phyloP scores from a whole-genome alignment of 1,140 invertebrate genomes.

The Drosophila nasuta region DNA sequence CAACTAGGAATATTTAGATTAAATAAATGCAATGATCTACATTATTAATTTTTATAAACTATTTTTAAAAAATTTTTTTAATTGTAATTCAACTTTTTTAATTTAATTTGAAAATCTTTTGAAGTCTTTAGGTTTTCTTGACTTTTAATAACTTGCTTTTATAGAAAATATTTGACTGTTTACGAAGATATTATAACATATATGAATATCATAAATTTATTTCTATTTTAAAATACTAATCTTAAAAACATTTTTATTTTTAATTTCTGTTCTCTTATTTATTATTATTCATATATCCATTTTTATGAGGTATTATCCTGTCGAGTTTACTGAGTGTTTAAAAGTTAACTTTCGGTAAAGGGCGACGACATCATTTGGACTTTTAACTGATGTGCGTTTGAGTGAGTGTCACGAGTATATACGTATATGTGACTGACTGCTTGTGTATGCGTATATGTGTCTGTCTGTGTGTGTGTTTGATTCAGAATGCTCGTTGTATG shows the following conservation, averaged over 20 bases:
- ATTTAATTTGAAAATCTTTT: too few relatives aligned
- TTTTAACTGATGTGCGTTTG: constrained; percentile 33
- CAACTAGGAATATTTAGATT: too few relatives aligned
- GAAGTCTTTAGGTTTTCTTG: too few relatives aligned
- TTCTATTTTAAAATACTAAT: too few relatives aligned
- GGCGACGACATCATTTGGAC: constrained; percentile 58
- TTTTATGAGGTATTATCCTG: not conserved
- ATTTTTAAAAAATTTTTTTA: too few relatives aligned
- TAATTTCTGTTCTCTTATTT: not conserved
- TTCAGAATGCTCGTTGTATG: constrained; percentile 61
- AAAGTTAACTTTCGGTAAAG: constrained; percentile 37
- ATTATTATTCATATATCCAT: not conserved
- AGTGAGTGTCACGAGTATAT: constrained; percentile 11
- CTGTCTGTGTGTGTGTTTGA: constrained; percentile 29
- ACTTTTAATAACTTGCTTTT: too few relatives aligned
- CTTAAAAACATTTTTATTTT: too few relatives aligned
- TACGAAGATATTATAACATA: not conserved
- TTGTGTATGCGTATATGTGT: constrained; percentile 15
- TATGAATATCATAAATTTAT: not conserved
- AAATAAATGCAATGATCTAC: too few relatives aligned
- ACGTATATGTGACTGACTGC: not conserved
- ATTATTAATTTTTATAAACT: too few relatives aligned
- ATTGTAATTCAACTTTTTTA: too few relatives aligned
- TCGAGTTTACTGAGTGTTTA: not conserved
- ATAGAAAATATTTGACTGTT: too few relatives aligned